Conservation (phyloP, 2,797 vertebrate genomes). For the Spinus pinus region DNA sequence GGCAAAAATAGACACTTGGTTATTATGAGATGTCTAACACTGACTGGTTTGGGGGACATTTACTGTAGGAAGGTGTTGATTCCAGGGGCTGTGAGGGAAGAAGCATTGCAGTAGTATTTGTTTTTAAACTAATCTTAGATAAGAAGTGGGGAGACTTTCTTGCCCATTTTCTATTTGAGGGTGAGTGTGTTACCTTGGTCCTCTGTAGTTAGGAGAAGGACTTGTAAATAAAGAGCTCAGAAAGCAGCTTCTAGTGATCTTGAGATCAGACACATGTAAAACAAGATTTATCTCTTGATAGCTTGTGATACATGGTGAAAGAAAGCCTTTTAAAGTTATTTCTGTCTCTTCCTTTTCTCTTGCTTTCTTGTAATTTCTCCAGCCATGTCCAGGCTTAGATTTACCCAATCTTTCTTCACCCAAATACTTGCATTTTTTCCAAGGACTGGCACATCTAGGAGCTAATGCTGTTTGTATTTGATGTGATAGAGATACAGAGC, state of each 20-base stretch:
- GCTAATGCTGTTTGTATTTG: constrained; percentile 21
- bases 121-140: background rate
- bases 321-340: background rate
- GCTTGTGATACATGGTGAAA: background rate
- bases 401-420: background rate
- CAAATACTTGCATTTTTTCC: constrained; percentile 8
- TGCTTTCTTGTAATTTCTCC: background rate
- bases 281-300: background rate
- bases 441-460: background rate
- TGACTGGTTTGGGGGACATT: background rate
- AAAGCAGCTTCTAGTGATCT: background rate
- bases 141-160: background rate
- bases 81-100: background rate
- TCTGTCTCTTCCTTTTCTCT: background rate
- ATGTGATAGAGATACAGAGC: constrained; percentile 50
- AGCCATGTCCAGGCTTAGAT: background rate
- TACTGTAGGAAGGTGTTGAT: background rate
- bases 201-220: background rate
- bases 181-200: background rate
- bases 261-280: background rate
- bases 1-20: background rate
- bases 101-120: background rate
- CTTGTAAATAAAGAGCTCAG: background rate
- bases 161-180: background rate
- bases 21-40: background rate